Evolutionary conservation across 2,113 vertebrate species (phyloP), one percentile per base, ranked within the genome.

Genomic region (Falco punctatus): DNA sequence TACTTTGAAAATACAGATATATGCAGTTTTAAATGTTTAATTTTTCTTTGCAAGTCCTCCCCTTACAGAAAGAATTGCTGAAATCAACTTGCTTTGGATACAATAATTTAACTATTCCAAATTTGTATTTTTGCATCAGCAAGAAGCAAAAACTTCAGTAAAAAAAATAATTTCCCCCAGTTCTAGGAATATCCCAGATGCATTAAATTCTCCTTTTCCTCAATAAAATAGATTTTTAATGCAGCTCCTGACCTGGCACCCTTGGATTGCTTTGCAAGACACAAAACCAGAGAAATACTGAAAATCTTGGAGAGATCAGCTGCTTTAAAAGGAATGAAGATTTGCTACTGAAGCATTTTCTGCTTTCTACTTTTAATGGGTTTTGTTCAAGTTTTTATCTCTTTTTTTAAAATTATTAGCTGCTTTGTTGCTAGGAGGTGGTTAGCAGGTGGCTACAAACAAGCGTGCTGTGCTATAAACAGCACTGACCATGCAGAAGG

Each of bases 291-390:
- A 71, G 32, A 87, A 81, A 54, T 86, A 49, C 27, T 38, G 59
- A 81, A 83, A 48, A 83, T 42, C 42, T 88, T 55, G 35, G 26
- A 46, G 52, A 86, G 27, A 70, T 74, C 58, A 88, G n/a, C 42
- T 82, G 28, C 40, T 80, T 52, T 59, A 75, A 71, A 21, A 82
- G 38, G 38, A 61, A 62, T 11, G 17, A 81, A 83, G 32, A 83
- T 73, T 73, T 81, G 42, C 64, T 74, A 7, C 42, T 0, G 0
- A 72, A 42, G 11, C 0, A 0, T n/a, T 84, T 92, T 89, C 69
- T 4, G 0, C 38, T 92, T 90, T 58, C 58, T 61, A 3, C 33
- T 54, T 70, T 66, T 88, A 10, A 16, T 77, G 54, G 19, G 44
- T 48, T 93, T 93, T 1, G 2, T 54, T 86, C 27, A 66, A 90